Conservation (phyloP, 2,888 invertebrate species). For the Neocrepidodera transversa region DNA sequence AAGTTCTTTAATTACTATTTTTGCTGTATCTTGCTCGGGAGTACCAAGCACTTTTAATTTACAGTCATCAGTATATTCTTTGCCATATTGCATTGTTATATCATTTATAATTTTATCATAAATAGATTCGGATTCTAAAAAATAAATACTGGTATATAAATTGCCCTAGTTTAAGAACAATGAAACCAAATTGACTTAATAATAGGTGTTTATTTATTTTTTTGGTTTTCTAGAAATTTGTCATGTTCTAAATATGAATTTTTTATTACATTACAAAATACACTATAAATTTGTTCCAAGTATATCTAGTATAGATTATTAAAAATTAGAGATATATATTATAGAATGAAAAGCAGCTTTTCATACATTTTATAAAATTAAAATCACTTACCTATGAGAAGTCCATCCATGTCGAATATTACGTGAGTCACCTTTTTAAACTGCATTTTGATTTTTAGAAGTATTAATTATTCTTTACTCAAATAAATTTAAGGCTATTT, state of each 20-base stretch:
- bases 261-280: no score
- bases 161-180: no score
- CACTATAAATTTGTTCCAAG: no score
- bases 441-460: slow-evolving; percentile 43
- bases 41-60: slow-evolving; percentile 65
- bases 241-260: no score
- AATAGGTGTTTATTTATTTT: no score
- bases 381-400: slow-evolving; percentile 63
- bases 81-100: slow-evolving; percentile 75
- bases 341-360: no score
- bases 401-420: slow-evolving; percentile 76
- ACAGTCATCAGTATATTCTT: slow-evolving; percentile 77
- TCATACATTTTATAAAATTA: no score
- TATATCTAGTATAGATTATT: no score
- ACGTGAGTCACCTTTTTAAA: slow-evolving; percentile 75
- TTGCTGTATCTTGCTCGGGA: slow-evolving; percentile 62
- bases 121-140: slow-evolving; percentile 78
- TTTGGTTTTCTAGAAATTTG: no score
- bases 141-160: no score
- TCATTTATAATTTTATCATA: slow-evolving; percentile 78
- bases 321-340: no score
- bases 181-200: no score
- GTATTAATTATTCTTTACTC: background rate
- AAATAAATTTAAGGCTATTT: background rate
- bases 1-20: slow-evolving; percentile 64